Evolutionary conservation across 2,888 invertebrate species (phyloP).

Genomic region (Sarcophaga caerulescens): DNA sequence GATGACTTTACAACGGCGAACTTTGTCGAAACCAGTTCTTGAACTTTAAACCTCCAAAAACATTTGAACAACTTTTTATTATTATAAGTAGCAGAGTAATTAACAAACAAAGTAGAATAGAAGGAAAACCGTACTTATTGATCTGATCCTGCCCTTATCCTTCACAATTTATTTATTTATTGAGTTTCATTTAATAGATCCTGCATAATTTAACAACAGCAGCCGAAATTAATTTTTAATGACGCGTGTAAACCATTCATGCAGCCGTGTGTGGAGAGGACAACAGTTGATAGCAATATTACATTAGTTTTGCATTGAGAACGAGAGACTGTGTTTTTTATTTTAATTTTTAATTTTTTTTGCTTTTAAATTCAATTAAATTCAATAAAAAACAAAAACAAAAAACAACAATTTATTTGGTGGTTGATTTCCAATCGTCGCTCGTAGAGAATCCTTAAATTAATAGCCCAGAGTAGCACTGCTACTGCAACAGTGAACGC

Average conservation of each 20-base stretch:
- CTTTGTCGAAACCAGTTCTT: too few species aligned
- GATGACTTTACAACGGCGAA: too few species aligned
- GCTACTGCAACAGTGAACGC: conserved; percentile 27
- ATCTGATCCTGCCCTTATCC: conserved; percentile 67
- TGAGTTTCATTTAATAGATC: conserved; percentile 55
- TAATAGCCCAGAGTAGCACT: not conserved
- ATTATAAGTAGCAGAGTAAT: too few species aligned
- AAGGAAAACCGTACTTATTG: too few species aligned
- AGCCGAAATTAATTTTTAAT: conserved; percentile 16
- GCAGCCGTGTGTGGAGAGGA: conserved; percentile 16
- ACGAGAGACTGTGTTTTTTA: not conserved
- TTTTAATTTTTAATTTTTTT: conserved; percentile 21
- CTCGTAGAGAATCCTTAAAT: conserved; percentile 33
- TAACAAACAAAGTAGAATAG: too few species aligned
- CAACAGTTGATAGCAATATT: conserved; percentile 31
- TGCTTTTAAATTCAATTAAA: conserved; percentile 42
- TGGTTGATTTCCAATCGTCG: conserved; percentile 28
- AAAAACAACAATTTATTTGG: conserved; percentile 22
- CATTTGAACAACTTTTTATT: too few species aligned
- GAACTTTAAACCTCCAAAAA: too few species aligned
- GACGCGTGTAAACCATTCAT: conserved; percentile 63
- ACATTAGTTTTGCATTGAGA: conserved; percentile 23
- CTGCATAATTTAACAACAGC: conserved; percentile 55
- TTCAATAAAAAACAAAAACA: conserved; percentile 39
- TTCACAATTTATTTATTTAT: conserved; percentile 43